phyloP scores from a whole-genome alignment of 2,888 invertebrate species.

The Drosophila yooni region DNA sequence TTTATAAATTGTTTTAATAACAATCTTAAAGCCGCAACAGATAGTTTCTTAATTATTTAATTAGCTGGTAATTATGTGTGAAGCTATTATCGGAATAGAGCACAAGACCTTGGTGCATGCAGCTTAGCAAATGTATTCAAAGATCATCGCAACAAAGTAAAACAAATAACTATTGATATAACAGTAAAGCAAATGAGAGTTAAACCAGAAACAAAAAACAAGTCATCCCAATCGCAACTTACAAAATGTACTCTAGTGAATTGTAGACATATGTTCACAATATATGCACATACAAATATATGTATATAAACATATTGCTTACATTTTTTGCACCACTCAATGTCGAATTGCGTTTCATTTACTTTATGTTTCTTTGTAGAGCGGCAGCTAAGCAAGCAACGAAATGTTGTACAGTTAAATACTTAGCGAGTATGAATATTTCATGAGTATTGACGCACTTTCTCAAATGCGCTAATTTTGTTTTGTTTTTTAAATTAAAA shows the following conservation, averaged over 20 bases:
- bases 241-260: conserved; percentile 10
- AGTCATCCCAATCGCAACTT: conserved; percentile 27
- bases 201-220: conserved; percentile 9
- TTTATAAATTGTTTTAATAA: not conserved
- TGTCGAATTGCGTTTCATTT: conserved; percentile 34
- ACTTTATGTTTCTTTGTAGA: conserved; percentile 29
- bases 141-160: conserved; percentile 4
- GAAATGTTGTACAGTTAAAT: conserved; percentile 8
- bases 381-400: conserved; percentile 23
- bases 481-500: not conserved
- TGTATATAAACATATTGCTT: conserved; percentile 2
- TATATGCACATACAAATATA: not conserved
- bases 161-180: conserved; percentile 24
- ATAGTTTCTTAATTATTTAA: conserved; percentile 24
- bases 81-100: conserved; percentile 9
- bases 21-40: conserved; percentile 2
- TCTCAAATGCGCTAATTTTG: not conserved
- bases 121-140: conserved; percentile 17
- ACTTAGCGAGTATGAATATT: not conserved
- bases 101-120: conserved; percentile 38
- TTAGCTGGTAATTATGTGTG: conserved; percentile 43
- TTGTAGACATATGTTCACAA: conserved; percentile 12
- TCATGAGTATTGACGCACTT: not conserved
- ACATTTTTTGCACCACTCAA: conserved; percentile 8
- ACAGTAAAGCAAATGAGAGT: conserved; percentile 45